Conservation (phyloP, 2,797 vertebrate genomes). For the Hemitrygon akajei region DNA sequence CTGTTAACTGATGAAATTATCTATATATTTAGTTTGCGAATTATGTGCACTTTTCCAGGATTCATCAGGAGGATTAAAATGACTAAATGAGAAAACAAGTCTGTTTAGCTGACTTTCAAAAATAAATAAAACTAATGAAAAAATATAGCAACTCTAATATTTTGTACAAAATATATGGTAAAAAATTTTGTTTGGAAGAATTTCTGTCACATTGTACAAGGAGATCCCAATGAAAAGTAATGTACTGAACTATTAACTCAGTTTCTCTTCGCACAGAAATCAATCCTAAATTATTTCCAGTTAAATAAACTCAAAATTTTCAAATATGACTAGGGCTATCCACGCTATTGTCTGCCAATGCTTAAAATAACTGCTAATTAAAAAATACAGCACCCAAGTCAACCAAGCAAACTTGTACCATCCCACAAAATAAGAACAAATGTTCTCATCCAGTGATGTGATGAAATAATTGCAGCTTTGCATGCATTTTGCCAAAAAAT, state of each 20-base stretch:
- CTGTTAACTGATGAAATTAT: neutral
- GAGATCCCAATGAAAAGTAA: too few relatives aligned
- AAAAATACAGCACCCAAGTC: neutral
- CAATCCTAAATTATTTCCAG: neutral
- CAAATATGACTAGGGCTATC: neutral
- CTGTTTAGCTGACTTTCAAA: neutral
- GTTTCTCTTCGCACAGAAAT: neutral
- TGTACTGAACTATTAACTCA: too few relatives aligned
- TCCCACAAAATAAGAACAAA: neutral
- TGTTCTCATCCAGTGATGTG: neutral
- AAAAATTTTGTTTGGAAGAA: neutral
- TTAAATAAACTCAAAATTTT: neutral
- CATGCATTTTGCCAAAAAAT: neutral
- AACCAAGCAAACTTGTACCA: neutral
- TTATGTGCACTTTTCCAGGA: neutral
- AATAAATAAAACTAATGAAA: neutral
- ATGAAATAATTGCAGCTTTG: neutral
- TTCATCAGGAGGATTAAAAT: neutral
- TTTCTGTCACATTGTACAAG: too few relatives aligned
- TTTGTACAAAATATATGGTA: neutral
- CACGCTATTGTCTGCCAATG: neutral
- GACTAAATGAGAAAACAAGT: neutral
- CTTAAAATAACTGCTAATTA: neutral
- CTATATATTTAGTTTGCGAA: neutral
- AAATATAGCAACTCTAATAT: too few relatives aligned